Percentiles rank a stretch among this genome's conserved stretches.
Conservation (phyloP, 1,140 invertebrate species). For the Hypsibius dujardini region DNA sequence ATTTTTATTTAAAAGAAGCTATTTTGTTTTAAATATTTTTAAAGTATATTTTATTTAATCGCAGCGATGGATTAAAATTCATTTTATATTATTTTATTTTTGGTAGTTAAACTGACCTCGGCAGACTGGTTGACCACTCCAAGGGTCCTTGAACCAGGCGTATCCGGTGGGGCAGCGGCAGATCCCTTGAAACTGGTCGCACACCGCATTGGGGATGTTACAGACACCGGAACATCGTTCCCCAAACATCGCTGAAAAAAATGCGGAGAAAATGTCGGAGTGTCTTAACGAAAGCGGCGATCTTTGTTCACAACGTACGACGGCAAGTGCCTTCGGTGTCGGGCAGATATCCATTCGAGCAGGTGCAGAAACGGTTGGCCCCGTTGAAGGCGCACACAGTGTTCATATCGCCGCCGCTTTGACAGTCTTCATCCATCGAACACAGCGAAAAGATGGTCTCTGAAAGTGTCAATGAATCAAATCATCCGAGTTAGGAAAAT, state of each 20-base stretch:
- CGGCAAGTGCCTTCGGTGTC: not conserved
- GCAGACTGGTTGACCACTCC: not conserved
- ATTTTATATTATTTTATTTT: too few relatives aligned
- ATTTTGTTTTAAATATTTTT: not conserved
- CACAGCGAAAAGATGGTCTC: conserved; percentile 6
- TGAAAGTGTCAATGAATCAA: not conserved
- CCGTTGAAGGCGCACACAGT: conserved; percentile 7
- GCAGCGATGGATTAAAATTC: too few relatives aligned
- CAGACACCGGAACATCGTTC: conserved; percentile 1
- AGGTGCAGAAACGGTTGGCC: conserved; percentile 6
- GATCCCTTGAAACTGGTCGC: not conserved
- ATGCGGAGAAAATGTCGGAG: too few relatives aligned
- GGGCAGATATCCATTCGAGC: conserved; percentile 10
- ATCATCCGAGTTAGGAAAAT: too few relatives aligned
- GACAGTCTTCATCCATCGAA: conserved; percentile 1
- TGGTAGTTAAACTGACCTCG: not conserved
- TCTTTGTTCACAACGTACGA: too few relatives aligned
- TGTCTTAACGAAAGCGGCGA: too few relatives aligned
- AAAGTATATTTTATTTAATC: too few relatives aligned
- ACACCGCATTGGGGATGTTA: conserved; percentile 11
- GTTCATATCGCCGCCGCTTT: not conserved
- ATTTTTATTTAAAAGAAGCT: too few relatives aligned
- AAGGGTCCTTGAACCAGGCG: conserved; percentile 1
- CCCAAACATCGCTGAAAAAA: conserved; percentile 10
- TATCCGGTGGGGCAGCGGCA: conserved; percentile 12